Conservation (phyloP, 2,888 invertebrate species). For the Tanytarsus gracilentus region DNA sequence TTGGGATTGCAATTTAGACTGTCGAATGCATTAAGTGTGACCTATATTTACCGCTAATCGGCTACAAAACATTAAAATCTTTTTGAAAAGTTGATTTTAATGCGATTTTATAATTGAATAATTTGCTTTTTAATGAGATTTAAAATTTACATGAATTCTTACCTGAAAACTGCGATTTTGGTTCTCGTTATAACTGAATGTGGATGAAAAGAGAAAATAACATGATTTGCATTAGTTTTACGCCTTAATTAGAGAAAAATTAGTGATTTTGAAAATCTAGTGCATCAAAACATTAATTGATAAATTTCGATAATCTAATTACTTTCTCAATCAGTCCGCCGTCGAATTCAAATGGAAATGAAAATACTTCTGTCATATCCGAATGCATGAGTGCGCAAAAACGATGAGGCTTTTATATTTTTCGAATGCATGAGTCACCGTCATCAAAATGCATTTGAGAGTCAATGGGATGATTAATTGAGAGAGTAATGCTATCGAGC, state of each 20-base stretch:
- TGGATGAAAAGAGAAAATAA: slow-evolving; percentile 39
- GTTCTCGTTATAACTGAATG: slow-evolving; percentile 93
- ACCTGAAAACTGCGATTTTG: slow-evolving; percentile 97
- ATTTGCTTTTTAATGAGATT: neutral
- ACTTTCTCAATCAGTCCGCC: too few species aligned
- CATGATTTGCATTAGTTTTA: neutral
- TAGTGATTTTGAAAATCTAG: neutral
- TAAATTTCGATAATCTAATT: too few species aligned
- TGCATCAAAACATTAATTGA: neutral
- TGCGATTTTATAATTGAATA: slow-evolving; percentile 1
- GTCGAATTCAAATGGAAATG: too few species aligned
- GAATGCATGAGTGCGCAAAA: too few species aligned
- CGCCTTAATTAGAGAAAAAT: neutral
- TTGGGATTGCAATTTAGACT: too few species aligned
- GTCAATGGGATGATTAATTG: too few species aligned
- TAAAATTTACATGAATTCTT: slow-evolving; percentile 43
- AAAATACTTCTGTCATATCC: too few species aligned
- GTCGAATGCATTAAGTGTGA: too few species aligned
- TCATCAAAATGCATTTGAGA: too few species aligned
- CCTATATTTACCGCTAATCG: neutral
- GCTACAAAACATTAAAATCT: neutral
- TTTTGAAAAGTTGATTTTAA: neutral
- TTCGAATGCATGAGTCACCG: too few species aligned
- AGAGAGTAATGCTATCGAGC: too few species aligned
- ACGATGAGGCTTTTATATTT: too few species aligned